Conservation (phyloP, 2,113 vertebrate genomes). For the Ammodramus savannarum region DNA sequence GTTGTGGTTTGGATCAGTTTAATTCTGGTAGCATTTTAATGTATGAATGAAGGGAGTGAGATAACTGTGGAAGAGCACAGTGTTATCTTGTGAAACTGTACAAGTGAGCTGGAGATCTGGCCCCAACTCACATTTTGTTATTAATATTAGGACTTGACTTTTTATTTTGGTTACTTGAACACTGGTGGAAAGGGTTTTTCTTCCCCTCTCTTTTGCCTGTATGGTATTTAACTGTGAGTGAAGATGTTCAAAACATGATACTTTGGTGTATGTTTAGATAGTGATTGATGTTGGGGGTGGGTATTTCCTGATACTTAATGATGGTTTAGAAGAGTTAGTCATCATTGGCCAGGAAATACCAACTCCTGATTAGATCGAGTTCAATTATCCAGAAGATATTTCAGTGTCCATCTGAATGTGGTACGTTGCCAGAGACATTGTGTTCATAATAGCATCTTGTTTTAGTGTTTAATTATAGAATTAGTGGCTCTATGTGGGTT, state of each 20-base stretch:
- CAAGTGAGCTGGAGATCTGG: not conserved
- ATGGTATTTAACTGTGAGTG: not conserved
- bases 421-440: not conserved
- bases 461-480: conserved; percentile 23
- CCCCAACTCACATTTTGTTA: not conserved
- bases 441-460: not conserved
- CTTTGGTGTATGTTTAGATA: not conserved
- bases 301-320: conserved; percentile 39
- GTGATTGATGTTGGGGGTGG: not conserved
- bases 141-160: not conserved
- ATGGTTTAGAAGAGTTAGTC: not conserved
- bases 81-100: not conserved
- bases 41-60: not conserved
- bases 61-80: not conserved
- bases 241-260: not conserved
- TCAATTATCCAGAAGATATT: conserved; percentile 26
- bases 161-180: not conserved
- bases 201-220: not conserved
- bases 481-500: not conserved
- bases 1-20: not conserved
- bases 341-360: conserved; percentile 51
- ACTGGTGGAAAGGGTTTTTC: not conserved
- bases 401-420: not conserved
- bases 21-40: not conserved
- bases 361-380: not conserved